phyloP scores from a whole-genome alignment of 35 echinoderm and acorn worm species.

The Lytechinus pictus region DNA sequence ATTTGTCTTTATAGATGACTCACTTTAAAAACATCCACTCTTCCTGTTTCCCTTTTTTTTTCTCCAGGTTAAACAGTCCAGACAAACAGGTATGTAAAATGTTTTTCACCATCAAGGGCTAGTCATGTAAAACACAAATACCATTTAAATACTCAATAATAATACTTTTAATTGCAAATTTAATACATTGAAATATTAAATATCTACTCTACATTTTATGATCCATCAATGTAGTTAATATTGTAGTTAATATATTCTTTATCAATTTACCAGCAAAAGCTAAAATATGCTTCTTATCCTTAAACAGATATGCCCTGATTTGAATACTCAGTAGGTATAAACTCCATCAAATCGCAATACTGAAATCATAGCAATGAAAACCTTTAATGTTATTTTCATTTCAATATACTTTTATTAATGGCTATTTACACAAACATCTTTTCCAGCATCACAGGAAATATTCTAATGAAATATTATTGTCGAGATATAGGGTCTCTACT shows the following conservation, averaged over 20 bases:
- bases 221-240: neutral
- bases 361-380: neutral
- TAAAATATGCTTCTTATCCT: neutral
- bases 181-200: neutral
- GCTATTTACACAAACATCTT: neutral
- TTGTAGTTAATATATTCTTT: neutral
- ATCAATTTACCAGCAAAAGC: neutral
- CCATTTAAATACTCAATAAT: neutral
- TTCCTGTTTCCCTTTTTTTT: neutral
- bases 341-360: neutral
- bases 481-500: too few species aligned
- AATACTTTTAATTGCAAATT: neutral
- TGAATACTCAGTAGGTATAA: too few species aligned
- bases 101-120: neutral
- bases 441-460: too few species aligned
- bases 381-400: neutral
- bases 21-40: neutral
- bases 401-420: neutral
- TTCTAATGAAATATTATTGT: too few species aligned
- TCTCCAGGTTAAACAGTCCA: neutral
- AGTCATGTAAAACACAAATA: neutral
- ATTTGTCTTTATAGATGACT: conserved; percentile 11
- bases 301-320: neutral
- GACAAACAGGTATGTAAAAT: neutral
- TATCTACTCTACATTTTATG: neutral